phyloP scores from a whole-genome alignment of 92 coral and sea anemone species.

The Parazoanthus swiftii region DNA sequence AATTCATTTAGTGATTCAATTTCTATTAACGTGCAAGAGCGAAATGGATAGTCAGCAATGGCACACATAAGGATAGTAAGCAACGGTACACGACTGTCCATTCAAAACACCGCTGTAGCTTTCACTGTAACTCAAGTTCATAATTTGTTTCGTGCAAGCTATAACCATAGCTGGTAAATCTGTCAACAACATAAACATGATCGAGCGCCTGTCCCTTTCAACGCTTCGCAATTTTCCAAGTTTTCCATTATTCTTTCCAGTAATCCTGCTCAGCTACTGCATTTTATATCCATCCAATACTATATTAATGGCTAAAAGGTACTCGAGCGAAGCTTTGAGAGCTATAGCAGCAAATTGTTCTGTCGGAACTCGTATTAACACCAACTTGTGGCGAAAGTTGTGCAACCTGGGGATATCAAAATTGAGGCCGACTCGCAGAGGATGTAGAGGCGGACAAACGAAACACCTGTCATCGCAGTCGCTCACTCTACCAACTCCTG shows the following conservation, averaged over 20 bases:
- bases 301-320: constrained; percentile 20
- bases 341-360: constrained; percentile 20
- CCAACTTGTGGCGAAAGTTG: constrained; percentile 24
- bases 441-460: constrained; percentile 16
- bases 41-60: background rate
- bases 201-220: constrained; percentile 13
- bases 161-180: constrained; percentile 1
- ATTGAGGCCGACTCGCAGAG: constrained; percentile 31
- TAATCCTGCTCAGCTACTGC: background rate
- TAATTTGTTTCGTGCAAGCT: background rate
- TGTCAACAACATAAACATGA: background rate
- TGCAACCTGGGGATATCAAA: constrained; percentile 21
- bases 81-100: background rate
- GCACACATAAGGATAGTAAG: background rate
- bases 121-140: background rate
- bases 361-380: constrained; percentile 18
- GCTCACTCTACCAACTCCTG: constrained; percentile 1
- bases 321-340: constrained; percentile 25
- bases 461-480: constrained; percentile 32
- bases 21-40: background rate
- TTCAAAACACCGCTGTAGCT: constrained; percentile 8
- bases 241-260: background rate
- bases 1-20: background rate
- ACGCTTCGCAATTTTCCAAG: background rate
- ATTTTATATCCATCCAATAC: constrained; percentile 2